phyloP scores from a whole-genome alignment of 2,888 invertebrate genomes.

The Halictus ligatus region DNA sequence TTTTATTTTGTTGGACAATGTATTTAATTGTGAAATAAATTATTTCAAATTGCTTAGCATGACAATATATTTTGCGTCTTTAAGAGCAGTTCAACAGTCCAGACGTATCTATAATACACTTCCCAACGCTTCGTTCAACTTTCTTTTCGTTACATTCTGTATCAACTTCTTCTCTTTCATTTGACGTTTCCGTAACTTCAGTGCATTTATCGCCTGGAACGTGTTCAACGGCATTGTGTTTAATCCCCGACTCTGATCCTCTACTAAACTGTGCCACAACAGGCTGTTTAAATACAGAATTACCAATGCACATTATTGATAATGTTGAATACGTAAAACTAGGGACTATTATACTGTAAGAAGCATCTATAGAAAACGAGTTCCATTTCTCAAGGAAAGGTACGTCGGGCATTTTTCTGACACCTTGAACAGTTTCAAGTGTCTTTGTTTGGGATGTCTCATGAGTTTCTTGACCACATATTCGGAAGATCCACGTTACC shows the following conservation, averaged over 20 bases:
- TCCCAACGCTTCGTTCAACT: slow-evolving; percentile 15
- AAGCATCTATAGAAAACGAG: slow-evolving; percentile 27
- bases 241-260: background rate
- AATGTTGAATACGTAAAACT: slow-evolving; percentile 40
- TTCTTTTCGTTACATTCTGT: slow-evolving; percentile 25
- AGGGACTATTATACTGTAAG: slow-evolving; percentile 19
- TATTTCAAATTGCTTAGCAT: background rate
- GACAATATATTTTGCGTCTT: background rate
- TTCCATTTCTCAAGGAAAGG: slow-evolving; percentile 50
- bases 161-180: background rate
- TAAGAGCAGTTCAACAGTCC: background rate
- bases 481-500: slow-evolving; percentile 91
- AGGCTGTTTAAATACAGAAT: background rate
- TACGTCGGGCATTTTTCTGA: background rate
- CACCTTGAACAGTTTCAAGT: background rate
- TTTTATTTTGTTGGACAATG: too few relatives aligned
- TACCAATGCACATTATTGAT: slow-evolving; percentile 20
- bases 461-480: slow-evolving; percentile 76
- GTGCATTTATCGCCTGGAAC: background rate
- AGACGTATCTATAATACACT: background rate
- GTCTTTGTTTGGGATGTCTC: background rate
- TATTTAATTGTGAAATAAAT: background rate
- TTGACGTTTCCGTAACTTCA: slow-evolving; percentile 1
- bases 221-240: background rate
- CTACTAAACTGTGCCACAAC: background rate